A percentile compares a stretch with the other conserved stretches of the same genome.
phyloP scores from a whole-genome alignment of 2,888 invertebrate species.

The Lithophane semibrunnea region DNA sequence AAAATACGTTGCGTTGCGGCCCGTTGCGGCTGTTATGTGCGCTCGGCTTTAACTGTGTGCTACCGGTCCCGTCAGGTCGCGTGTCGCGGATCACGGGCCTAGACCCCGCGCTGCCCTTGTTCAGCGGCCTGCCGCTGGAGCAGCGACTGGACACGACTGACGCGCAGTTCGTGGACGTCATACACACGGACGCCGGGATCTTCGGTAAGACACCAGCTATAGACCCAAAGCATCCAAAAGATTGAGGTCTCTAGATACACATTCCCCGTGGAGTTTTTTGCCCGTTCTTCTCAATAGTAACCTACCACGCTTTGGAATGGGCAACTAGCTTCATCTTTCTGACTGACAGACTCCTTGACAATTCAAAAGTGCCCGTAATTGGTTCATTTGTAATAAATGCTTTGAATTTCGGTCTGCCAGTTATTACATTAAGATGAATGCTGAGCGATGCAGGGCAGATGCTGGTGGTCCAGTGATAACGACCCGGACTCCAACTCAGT shows the following conservation, averaged over 20 bases:
- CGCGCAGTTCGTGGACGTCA: conserved; percentile 92
- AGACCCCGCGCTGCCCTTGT: conserved; percentile 92
- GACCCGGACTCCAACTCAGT: background rate
- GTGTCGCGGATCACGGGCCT: conserved; percentile 91
- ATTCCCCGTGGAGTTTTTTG: background rate
- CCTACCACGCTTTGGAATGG: background rate
- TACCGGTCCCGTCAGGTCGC: conserved; percentile 69
- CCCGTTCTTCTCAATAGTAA: background rate
- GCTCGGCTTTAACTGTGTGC: background rate
- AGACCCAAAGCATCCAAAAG: background rate
- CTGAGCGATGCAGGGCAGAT: no score
- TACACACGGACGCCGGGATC: conserved; percentile 91
- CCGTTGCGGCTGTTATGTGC: no score
- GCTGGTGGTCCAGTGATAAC: background rate
- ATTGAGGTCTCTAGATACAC: background rate
- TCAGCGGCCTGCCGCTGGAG: conserved; percentile 88
- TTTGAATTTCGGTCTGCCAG: background rate
- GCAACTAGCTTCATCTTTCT: background rate
- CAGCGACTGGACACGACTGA: conserved; percentile 90
- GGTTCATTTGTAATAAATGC: background rate
- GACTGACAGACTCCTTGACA: background rate
- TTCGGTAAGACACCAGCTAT: conserved; percentile 74
- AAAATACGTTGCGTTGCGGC: no score
- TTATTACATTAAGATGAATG: no score
- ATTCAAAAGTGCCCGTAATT: background rate